Base-by-base conservation (phyloP, 2,797 vertebrate genomes). In the Rhynchonycteris naso region DNA sequence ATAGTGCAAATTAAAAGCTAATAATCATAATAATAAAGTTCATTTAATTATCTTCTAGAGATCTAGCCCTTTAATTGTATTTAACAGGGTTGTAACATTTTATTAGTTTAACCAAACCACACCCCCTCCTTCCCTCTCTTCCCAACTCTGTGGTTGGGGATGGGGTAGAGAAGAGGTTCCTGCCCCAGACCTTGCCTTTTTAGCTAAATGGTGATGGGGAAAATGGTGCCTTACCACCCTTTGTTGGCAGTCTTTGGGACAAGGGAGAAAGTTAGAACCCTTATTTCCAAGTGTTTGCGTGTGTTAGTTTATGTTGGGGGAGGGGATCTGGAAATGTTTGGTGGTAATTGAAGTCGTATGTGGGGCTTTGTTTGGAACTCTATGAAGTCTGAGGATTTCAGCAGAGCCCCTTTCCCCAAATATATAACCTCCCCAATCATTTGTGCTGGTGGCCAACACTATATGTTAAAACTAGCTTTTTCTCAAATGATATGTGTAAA, bases 1-100 rank as follows among this genome's bases (percentile, higher is more conserved):
- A 94, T 95, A 87, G 86, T 94, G 86, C 92, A 97, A 95, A 97
- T 97, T 96, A 97, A 97, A 97, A 92, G 92, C 93, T 97, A 95
- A 96, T 97, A 87, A 97, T 97, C 95, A 95, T 97, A 50, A 92
- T 97, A 95, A 97, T 97, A 97, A 97, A 97, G 92, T 95, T 5
- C 95, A 97, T 97, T 97, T 97, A 97, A 97, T 97, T 97, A 95
- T 97, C 97, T 97, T 95, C 24, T 56, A 88, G 96, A 95, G 91
- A 96, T 96, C 93, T 96, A 97, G 92, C 95, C 93, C 96, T 97
- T 97, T 97, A 96, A 97, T 97, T 97, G 97, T 94, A 91, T 97
- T 97, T 97, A 97, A 97, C 94, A 84, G 96, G 94, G 96, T 95
- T 97, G 95, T 97, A 97, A 97, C 95, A 58, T 97, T 97, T 97